These are phyloP conservation scores for Diachrysia chrysitis DNA, from an alignment of 2,888 invertebrate genomes.

Conservation along the genomic window DNA sequence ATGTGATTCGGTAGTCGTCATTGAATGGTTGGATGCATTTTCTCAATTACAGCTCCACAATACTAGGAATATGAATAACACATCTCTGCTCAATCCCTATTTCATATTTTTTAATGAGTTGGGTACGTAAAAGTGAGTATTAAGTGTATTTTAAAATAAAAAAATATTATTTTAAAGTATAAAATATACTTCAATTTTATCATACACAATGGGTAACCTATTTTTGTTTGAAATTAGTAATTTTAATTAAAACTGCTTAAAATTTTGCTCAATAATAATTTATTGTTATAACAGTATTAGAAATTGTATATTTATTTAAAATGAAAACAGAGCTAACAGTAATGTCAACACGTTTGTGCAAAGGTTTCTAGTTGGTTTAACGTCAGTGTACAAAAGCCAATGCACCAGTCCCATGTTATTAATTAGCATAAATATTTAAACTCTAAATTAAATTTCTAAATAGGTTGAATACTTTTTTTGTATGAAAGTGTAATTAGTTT, in stretches of 20 bases:
- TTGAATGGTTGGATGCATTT: slow-evolving; percentile 11
- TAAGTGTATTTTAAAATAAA: neutral
- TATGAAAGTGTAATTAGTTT: slow-evolving; percentile 3
- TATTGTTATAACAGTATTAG: too few species aligned
- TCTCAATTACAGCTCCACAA: neutral
- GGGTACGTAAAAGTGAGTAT: neutral
- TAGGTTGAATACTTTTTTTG: neutral
- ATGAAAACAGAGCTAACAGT: too few species aligned
- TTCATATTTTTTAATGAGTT: neutral
- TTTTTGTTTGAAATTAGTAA: too few species aligned
- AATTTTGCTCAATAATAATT: too few species aligned
- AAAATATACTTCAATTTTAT: neutral
- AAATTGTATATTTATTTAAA: too few species aligned
- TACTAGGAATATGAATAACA: slow-evolving; percentile 7
- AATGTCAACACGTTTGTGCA: too few species aligned
- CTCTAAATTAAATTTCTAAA: neutral
- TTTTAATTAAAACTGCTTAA: too few species aligned
- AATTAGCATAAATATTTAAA: neutral
- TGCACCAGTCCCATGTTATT: neutral
- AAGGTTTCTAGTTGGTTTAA: too few species aligned
- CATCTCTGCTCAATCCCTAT: slow-evolving; percentile 1
- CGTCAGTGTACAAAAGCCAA: too few species aligned
- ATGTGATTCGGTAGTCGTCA: slow-evolving; percentile 15
- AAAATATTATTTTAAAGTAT: neutral
- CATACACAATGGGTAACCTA: neutral